A percentile compares a stretch with the other conserved stretches of the same genome.
Conservation (phyloP, 1,140 invertebrate genomes). For the Heterodera carotae region DNA sequence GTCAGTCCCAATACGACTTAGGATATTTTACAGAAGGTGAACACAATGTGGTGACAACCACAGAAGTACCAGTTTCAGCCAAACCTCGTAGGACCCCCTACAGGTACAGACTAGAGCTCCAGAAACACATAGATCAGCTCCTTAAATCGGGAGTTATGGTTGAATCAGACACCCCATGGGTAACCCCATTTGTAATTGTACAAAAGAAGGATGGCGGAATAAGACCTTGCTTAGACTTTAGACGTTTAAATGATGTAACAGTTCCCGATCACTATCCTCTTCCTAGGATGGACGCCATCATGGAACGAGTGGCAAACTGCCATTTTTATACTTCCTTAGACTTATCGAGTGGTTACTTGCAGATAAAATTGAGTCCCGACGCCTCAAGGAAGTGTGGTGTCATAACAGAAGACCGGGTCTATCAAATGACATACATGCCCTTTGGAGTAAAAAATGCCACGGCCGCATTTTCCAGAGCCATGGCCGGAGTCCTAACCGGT, state of each 20-base stretch:
- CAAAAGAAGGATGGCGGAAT: slow-evolving; percentile 21
- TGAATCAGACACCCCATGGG: slow-evolving; percentile 24
- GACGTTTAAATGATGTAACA: slow-evolving; percentile 7
- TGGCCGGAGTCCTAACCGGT: background rate
- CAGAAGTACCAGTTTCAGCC: slow-evolving; percentile 12
- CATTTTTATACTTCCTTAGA: slow-evolving; percentile 4
- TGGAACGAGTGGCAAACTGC: slow-evolving; percentile 8
- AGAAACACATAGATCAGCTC: slow-evolving; percentile 19
- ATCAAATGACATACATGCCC: slow-evolving; percentile 5
- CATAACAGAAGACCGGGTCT: slow-evolving; percentile 8
- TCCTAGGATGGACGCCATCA: slow-evolving; percentile 12
- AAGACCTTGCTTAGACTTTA: slow-evolving; percentile 17
- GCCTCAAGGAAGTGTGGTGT: slow-evolving; percentile 10
- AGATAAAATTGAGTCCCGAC: background rate
- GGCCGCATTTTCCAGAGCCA: background rate
- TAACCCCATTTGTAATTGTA: slow-evolving; percentile 10
- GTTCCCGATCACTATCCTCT: slow-evolving; percentile 13
- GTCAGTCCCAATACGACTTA: slow-evolving; percentile 15
- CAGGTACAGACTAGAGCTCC: slow-evolving; percentile 2
- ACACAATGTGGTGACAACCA: background rate
- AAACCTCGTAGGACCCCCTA: slow-evolving; percentile 17
- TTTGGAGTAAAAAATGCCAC: slow-evolving; percentile 25
- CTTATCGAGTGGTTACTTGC: background rate
- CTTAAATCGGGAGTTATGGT: slow-evolving; percentile 11
- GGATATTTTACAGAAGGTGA: slow-evolving; percentile 10